These are phyloP conservation scores for Chondrosia reniformis DNA, from an alignment of 37 sponge, comb jelly and placozoan genomes.

Conservation along the genomic window DNA sequence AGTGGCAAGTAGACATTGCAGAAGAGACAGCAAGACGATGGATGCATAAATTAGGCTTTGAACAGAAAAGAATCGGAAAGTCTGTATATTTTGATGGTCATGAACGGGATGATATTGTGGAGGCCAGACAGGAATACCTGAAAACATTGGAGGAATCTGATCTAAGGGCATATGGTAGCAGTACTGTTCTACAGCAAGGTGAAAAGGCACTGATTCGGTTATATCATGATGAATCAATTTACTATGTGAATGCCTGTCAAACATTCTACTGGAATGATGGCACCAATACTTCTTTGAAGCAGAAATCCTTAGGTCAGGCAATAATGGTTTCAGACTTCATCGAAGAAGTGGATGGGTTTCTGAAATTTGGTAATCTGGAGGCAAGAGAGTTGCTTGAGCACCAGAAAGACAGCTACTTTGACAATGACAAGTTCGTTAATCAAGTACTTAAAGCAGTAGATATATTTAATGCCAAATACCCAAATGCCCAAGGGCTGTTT, in stretches of 20 bases:
- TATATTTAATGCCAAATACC: slow-evolving; percentile 8
- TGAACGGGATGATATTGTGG: neutral
- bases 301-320: slow-evolving; percentile 19
- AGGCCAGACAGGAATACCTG: neutral
- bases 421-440: neutral
- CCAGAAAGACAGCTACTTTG: neutral
- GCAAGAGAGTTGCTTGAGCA: slow-evolving; percentile 23
- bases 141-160: neutral
- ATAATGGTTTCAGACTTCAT: slow-evolving; percentile 36
- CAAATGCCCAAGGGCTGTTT: neutral
- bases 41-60: slow-evolving; percentile 7
- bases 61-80: slow-evolving; percentile 2
- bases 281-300: slow-evolving; percentile 5
- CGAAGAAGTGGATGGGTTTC: slow-evolving; percentile 26
- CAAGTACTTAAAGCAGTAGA: slow-evolving; percentile 2
- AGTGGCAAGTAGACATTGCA: neutral
- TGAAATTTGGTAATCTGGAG: neutral
- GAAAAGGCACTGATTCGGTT: slow-evolving; percentile 1
- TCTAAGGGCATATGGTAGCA: neutral
- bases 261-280: slow-evolving; percentile 2
- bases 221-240: slow-evolving; percentile 6
- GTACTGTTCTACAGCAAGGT: neutral
- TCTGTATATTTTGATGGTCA: slow-evolving; percentile 10
- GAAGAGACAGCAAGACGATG: neutral
- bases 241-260: neutral